Percentiles rank a stretch among this genome's conserved stretches.
phyloP scores from a whole-genome alignment of 2,888 invertebrate genomes.

The Lepeophtheirus nordmannii region DNA sequence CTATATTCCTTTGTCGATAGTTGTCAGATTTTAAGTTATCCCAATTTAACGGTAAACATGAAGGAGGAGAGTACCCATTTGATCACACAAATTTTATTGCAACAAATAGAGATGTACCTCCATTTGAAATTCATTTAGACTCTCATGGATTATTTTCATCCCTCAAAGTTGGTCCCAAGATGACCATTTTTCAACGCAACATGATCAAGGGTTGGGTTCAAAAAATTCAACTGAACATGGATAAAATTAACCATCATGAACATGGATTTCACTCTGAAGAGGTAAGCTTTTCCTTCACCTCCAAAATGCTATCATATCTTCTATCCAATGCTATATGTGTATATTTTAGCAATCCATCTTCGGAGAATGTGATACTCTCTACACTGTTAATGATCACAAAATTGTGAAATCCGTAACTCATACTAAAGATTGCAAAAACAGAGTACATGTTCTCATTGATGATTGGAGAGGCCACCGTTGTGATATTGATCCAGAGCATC shows the following conservation, averaged over 20 bases:
- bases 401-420: conserved; percentile 17
- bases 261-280: conserved; percentile 6
- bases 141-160: conserved; percentile 1
- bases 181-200: conserved; percentile 10
- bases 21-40: conserved; percentile 15
- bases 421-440: conserved; percentile 16
- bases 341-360: conserved; percentile 13
- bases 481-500: not conserved
- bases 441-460: conserved; percentile 10
- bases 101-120: not conserved
- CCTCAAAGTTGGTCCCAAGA: not conserved
- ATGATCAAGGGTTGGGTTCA: conserved; percentile 17
- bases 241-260: conserved; percentile 3
- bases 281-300: not conserved
- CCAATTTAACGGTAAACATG: conserved; percentile 10
- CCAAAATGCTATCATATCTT: not conserved
- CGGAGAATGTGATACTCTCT: conserved; percentile 19
- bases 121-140: conserved; percentile 9
- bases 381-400: conserved; percentile 18
- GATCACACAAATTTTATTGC: not conserved
- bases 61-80: conserved; percentile 1
- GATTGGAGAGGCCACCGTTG: conserved; percentile 19
- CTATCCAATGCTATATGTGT: not conserved
- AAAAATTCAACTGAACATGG: conserved; percentile 10
- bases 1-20: not conserved